A percentile compares a stretch with the other conserved stretches of the same genome.
These are phyloP conservation scores for Andrena hattorfiana DNA, from an alignment of 2,888 invertebrate species.

Conservation along the genomic window DNA sequence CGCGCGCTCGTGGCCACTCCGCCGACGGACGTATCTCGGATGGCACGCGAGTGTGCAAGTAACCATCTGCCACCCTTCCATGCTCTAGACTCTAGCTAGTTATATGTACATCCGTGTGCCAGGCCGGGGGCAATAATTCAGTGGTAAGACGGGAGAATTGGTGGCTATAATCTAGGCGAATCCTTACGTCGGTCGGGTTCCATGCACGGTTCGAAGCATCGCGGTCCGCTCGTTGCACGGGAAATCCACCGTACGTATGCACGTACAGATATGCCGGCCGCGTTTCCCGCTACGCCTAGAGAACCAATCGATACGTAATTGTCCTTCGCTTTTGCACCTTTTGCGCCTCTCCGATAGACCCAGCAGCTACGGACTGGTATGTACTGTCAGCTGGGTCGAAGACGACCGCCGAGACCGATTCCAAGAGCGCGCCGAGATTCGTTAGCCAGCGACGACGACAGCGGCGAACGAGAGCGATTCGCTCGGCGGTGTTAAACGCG, in stretches of 20 bases:
- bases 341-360: too few relatives aligned
- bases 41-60: constrained; percentile 51
- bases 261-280: background rate
- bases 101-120: constrained; percentile 33
- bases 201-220: constrained; percentile 25
- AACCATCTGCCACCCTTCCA: constrained; percentile 70
- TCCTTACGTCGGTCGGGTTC: constrained; percentile 19
- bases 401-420: too few relatives aligned
- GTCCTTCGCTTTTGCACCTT: constrained; percentile 50
- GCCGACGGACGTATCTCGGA: background rate
- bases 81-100: constrained; percentile 63
- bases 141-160: constrained; percentile 49
- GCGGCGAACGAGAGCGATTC: background rate
- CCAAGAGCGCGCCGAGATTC: background rate
- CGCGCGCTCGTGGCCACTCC: background rate
- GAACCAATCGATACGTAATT: constrained; percentile 49
- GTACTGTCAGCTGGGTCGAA: too few relatives aligned
- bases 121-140: constrained; percentile 54
- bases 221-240: constrained; percentile 3
- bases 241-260: constrained; percentile 30
- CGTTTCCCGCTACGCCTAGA: background rate
- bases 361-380: too few relatives aligned
- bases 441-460: background rate
- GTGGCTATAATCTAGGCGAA: constrained; percentile 59
- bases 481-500: too few relatives aligned